Evolutionary conservation across 2,888 invertebrate species (phyloP).

Genomic region (Zele albiditarsus): DNA sequence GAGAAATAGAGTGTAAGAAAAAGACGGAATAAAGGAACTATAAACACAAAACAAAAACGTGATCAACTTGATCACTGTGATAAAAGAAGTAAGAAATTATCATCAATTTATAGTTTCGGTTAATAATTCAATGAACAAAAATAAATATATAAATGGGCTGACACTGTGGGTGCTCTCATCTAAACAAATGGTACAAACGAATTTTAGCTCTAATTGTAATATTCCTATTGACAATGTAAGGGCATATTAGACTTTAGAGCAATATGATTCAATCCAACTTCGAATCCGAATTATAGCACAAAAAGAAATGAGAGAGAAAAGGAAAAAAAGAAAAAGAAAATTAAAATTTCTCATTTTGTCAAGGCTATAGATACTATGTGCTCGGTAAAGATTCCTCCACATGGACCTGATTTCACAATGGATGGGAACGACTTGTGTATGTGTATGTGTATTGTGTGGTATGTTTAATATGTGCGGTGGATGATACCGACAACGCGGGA

Average conservation of each 20-base stretch:
- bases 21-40: background rate
- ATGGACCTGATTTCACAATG: background rate
- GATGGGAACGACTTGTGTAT: background rate
- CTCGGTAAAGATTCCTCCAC: background rate
- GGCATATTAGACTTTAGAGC: slow-evolving; percentile 50
- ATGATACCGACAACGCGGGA: background rate
- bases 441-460: background rate
- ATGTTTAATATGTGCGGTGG: background rate
- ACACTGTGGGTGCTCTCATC: slow-evolving; percentile 65
- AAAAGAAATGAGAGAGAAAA: background rate
- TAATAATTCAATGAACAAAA: slow-evolving; percentile 4
- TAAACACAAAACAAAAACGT: slow-evolving; percentile 37
- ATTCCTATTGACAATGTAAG: slow-evolving; percentile 64
- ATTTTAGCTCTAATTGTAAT: slow-evolving; percentile 70
- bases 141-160: slow-evolving; percentile 51
- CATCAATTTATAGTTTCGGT: slow-evolving; percentile 15
- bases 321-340: background rate
- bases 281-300: slow-evolving; percentile 6
- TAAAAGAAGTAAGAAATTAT: slow-evolving; percentile 6
- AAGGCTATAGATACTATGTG: background rate
- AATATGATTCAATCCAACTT: slow-evolving; percentile 35
- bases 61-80: slow-evolving; percentile 45
- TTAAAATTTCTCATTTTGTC: background rate
- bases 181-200: slow-evolving; percentile 70
- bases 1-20: background rate